Percentiles rank a stretch among this genome's conserved stretches.
Evolutionary conservation across 2,797 vertebrate genomes (phyloP).

Genomic region (Anomalospiza imberbis): DNA sequence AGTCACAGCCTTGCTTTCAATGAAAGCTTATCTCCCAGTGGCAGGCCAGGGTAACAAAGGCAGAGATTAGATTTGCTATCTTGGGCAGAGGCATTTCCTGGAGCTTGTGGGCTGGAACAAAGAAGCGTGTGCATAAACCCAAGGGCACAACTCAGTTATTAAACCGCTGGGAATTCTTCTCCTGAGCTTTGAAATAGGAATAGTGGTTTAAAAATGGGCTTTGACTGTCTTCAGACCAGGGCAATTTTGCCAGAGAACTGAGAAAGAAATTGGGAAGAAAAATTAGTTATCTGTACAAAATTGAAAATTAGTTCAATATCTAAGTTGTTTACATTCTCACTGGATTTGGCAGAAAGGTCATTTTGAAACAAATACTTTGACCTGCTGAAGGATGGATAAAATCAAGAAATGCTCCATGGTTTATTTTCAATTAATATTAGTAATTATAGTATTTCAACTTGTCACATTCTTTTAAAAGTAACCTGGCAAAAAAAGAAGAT

Average conservation of each 20-base stretch:
- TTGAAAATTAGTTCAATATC: background rate
- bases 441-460: background rate
- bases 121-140: background rate
- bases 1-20: background rate
- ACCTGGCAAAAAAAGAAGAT: background rate
- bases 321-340: background rate
- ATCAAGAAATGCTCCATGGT: background rate
- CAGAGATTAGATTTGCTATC: background rate
- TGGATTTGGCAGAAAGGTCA: background rate
- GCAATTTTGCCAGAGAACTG: background rate
- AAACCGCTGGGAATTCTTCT: background rate
- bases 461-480: background rate
- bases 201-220: background rate
- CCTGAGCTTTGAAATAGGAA: background rate
- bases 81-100: background rate
- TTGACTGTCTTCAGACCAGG: background rate
- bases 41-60: background rate
- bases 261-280: background rate
- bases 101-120: fast-evolving
- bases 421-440: background rate
- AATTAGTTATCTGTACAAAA: background rate
- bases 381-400: background rate
- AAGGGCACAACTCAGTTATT: background rate
- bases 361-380: background rate
- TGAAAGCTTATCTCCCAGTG: background rate